Evolutionary conservation across 1,140 invertebrate species (phyloP).

Genomic region (Thaumetopoea pityocampa): DNA sequence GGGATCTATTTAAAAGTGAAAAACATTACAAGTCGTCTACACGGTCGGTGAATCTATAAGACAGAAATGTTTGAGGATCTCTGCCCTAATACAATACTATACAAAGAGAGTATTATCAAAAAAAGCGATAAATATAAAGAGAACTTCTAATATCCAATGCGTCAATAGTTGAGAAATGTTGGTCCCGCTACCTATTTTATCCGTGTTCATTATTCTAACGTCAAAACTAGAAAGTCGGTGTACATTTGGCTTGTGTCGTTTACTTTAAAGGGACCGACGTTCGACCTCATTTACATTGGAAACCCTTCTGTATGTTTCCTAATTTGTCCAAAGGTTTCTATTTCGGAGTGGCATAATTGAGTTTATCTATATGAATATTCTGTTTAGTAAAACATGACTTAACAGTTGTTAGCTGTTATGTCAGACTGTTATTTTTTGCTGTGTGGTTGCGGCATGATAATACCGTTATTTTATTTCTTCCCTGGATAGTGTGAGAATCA

Average conservation of each 20-base stretch:
- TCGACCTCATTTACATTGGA: slow-evolving; percentile 13
- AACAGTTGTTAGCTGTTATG: slow-evolving; percentile 17
- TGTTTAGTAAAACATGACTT: slow-evolving; percentile 3
- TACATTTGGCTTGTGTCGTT: slow-evolving; percentile 1
- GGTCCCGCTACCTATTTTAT: slow-evolving; percentile 11
- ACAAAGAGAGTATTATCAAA: slow-evolving; percentile 9
- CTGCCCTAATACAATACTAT: too few relatives aligned
- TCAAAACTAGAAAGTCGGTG: slow-evolving; percentile 12
- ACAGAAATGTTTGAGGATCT: too few relatives aligned
- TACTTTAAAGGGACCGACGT: slow-evolving; percentile 18
- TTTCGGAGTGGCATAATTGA: slow-evolving; percentile 12
- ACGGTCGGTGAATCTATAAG: too few relatives aligned
- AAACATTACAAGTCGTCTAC: too few relatives aligned
- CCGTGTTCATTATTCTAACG: slow-evolving; percentile 7
- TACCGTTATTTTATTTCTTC: too few relatives aligned
- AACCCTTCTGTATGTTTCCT: slow-evolving; percentile 6
- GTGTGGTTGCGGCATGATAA: too few relatives aligned
- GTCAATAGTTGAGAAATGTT: slow-evolving; percentile 12
- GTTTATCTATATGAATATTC: slow-evolving; percentile 19
- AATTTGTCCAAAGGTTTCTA: slow-evolving; percentile 15
- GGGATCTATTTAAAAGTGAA: too few relatives aligned
- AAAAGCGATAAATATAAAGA: slow-evolving; percentile 9
- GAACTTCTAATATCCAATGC: slow-evolving; percentile 15
- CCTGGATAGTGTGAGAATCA: too few relatives aligned
- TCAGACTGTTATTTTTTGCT: too few relatives aligned